phyloP scores from a whole-genome alignment of 2,797 vertebrate genomes.

The Hydrocynus forskahlii region DNA sequence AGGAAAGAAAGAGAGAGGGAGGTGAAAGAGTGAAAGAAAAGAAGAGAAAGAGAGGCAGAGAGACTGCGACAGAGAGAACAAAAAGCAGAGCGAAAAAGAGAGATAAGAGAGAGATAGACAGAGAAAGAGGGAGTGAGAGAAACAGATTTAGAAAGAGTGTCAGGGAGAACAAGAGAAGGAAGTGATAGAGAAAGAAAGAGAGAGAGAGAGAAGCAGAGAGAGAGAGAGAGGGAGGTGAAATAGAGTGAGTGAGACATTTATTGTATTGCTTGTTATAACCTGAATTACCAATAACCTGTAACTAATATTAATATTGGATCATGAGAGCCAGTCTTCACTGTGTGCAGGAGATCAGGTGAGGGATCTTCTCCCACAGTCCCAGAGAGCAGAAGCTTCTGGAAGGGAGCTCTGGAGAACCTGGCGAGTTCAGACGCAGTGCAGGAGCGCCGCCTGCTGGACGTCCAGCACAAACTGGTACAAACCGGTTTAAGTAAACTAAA shows the following conservation, averaged over 20 bases:
- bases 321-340: no score
- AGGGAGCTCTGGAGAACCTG: neutral
- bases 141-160: slow-evolving; percentile 46
- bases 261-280: no score
- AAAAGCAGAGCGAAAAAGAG: no score
- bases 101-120: neutral
- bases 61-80: no score
- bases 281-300: neutral
- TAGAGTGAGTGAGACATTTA: no score
- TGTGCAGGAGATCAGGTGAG: no score
- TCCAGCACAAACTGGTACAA: no score
- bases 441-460: slow-evolving; percentile 12
- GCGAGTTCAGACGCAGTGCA: neutral
- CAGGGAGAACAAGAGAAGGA: neutral
- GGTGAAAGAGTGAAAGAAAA: slow-evolving; percentile 26
- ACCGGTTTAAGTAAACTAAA: no score
- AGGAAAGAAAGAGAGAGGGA: slow-evolving; percentile 50
- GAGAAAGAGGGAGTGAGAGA: slow-evolving; percentile 51
- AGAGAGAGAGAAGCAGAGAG: neutral
- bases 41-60: slow-evolving; percentile 8
- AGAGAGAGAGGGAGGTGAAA: no score
- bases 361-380: neutral
- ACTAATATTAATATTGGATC: neutral
- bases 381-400: neutral
- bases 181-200: neutral